These are phyloP conservation scores for Phenganax subtilis DNA, from an alignment of 92 coral and sea anemone genomes.

Conservation along the genomic window DNA sequence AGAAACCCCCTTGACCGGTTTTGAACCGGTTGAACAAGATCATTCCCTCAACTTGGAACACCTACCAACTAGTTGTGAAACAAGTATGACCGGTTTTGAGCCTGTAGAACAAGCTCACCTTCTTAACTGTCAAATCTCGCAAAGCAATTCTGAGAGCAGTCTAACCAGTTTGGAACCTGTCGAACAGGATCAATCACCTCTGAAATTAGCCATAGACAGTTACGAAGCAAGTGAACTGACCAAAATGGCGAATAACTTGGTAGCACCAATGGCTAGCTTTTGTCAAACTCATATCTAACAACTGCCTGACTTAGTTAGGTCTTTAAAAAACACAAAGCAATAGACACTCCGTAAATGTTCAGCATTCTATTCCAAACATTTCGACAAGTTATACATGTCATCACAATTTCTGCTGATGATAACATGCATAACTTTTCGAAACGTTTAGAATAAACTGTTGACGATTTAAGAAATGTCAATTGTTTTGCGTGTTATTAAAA, in stretches of 20 bases:
- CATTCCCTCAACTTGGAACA: not conserved
- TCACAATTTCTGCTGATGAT: too few species aligned
- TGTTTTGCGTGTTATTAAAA: too few species aligned
- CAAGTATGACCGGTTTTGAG: not conserved
- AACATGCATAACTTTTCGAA: too few species aligned
- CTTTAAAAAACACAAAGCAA: not conserved
- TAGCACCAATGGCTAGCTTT: not conserved
- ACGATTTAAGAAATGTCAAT: too few species aligned
- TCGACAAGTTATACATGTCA: too few species aligned
- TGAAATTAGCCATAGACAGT: not conserved
- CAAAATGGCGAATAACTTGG: constrained; percentile 4
- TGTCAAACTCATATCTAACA: not conserved
- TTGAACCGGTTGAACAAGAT: not conserved
- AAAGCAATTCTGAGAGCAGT: not conserved
- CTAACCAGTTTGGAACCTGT: not conserved
- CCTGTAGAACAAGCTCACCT: not conserved
- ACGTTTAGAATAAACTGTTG: too few species aligned
- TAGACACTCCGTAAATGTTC: too few species aligned
- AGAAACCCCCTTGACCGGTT: not conserved
- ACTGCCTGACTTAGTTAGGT: not conserved
- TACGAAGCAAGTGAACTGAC: constrained; percentile 5
- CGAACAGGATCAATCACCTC: not conserved
- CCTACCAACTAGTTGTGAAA: not conserved
- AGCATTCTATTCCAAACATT: too few species aligned
- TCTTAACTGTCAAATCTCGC: not conserved